Evolutionary conservation across 2,888 invertebrate species (phyloP).

Genomic region (Prionchulus punctatus): DNA sequence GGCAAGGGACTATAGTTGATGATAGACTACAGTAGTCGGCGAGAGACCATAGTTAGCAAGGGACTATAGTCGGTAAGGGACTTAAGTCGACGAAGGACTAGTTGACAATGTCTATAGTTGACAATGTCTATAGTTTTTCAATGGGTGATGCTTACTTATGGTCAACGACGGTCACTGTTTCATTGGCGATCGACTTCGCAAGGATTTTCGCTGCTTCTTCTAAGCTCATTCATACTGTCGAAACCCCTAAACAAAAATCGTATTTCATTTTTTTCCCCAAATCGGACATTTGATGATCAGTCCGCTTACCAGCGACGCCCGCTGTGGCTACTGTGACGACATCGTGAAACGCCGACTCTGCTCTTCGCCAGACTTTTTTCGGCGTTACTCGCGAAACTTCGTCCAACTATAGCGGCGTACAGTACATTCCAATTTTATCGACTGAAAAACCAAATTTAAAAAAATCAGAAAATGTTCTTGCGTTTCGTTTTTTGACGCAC

Average conservation of each 20-base stretch:
- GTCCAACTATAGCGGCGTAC: slow-evolving; percentile 50
- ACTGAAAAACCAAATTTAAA: too few species aligned
- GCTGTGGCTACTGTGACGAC: slow-evolving; percentile 52
- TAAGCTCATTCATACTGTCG: slow-evolving; percentile 52
- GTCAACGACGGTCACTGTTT: slow-evolving; percentile 55
- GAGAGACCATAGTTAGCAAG: too few species aligned
- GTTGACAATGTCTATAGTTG: too few species aligned
- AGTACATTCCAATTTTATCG: slow-evolving; percentile 47
- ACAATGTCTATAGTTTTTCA: too few species aligned
- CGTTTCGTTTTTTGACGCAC: too few species aligned
- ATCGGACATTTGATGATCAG: slow-evolving; percentile 12
- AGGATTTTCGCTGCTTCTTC: slow-evolving; percentile 51
- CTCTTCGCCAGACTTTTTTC: slow-evolving; percentile 32
- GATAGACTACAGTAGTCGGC: too few species aligned
- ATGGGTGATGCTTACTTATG: too few species aligned
- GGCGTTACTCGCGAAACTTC: slow-evolving; percentile 47
- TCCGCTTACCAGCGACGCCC: slow-evolving; percentile 43
- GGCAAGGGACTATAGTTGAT: too few species aligned
- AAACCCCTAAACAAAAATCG: slow-evolving; percentile 47
- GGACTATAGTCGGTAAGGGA: too few species aligned
- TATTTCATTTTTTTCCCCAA: slow-evolving; percentile 19
- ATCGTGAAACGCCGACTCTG: slow-evolving; percentile 43
- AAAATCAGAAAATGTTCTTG: too few species aligned
- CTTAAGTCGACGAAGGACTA: too few species aligned
- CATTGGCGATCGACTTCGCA: slow-evolving; percentile 47